Evolutionary conservation across 92 coral and sea anemone genomes (phyloP).

Genomic region (Parazoanthus darwini): DNA sequence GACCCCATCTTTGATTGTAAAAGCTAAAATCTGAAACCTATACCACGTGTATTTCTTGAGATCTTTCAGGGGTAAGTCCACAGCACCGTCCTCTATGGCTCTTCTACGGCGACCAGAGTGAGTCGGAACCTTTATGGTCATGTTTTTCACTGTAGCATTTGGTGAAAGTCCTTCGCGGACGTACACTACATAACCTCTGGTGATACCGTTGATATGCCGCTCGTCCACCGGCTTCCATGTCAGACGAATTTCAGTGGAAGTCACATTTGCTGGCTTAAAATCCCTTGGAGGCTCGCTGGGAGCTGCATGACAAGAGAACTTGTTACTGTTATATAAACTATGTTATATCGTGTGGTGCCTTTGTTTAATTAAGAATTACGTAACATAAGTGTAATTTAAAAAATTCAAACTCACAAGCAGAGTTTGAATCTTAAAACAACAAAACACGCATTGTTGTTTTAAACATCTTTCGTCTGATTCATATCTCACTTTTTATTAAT

Average conservation of each 20-base stretch:
- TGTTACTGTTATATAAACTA: no score
- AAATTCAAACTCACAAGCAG: no score
- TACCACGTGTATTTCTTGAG: conserved; percentile 70
- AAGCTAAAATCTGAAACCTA: conserved; percentile 79
- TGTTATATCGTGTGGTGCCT: no score
- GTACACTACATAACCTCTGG: conserved; percentile 62
- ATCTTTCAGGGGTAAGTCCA: conserved; percentile 52
- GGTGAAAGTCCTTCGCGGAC: conserved; percentile 48
- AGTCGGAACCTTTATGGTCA: conserved; percentile 32
- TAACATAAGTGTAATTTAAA: no score
- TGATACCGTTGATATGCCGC: conserved; percentile 62
- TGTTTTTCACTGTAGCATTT: conserved; percentile 41
- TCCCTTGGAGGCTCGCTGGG: conserved; percentile 73
- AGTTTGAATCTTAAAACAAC: no score
- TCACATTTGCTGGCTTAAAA: conserved; percentile 58
- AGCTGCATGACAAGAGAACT: conserved; percentile 38
- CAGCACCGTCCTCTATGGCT: conserved; percentile 47
- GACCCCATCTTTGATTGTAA: conserved; percentile 74
- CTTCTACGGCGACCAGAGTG: conserved; percentile 47
- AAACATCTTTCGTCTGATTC: no score
- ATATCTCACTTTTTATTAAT: no score
- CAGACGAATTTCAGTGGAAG: conserved; percentile 67
- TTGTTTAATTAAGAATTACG: no score
- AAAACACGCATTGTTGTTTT: no score
- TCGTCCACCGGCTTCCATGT: conserved; percentile 69